Evolutionary conservation across 2,888 invertebrate genomes (phyloP).

Genomic region (Carcina quercana): DNA sequence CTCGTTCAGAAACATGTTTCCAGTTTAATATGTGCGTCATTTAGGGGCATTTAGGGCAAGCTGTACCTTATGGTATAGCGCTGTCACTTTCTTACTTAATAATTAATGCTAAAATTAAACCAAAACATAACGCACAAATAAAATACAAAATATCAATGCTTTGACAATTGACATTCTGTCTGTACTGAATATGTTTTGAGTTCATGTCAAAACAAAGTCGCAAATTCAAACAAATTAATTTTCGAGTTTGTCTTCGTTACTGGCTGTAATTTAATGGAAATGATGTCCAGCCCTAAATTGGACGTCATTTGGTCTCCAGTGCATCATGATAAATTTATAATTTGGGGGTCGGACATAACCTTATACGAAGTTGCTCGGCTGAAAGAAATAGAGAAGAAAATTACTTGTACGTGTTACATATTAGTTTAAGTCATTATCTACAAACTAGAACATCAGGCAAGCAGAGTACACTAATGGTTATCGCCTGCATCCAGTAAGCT

Average conservation of each 20-base stretch:
- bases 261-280: conserved; percentile 15
- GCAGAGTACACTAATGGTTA: too few species aligned
- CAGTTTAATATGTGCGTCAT: too few species aligned
- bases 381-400: conserved; percentile 72
- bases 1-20: too few species aligned
- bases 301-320: conserved; percentile 93
- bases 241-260: background rate
- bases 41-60: too few species aligned
- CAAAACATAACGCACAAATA: background rate
- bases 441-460: too few species aligned
- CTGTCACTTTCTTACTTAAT: too few species aligned
- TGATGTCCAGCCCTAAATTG: conserved; percentile 70
- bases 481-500: too few species aligned
- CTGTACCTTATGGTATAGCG: too few species aligned
- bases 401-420: conserved; percentile 44
- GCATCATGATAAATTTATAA: conserved; percentile 83
- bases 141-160: too few species aligned
- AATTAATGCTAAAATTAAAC: background rate
- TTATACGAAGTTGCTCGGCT: conserved; percentile 84
- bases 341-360: conserved; percentile 93
- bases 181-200: too few species aligned
- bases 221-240: background rate
- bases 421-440: background rate
- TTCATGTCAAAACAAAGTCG: conserved; percentile 6
- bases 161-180: too few species aligned